Evolutionary conservation across 37 sponge, comb jelly and placozoan genomes (phyloP), one percentile per base, ranked within the genome.

Genomic region (Agelas oroides): DNA sequence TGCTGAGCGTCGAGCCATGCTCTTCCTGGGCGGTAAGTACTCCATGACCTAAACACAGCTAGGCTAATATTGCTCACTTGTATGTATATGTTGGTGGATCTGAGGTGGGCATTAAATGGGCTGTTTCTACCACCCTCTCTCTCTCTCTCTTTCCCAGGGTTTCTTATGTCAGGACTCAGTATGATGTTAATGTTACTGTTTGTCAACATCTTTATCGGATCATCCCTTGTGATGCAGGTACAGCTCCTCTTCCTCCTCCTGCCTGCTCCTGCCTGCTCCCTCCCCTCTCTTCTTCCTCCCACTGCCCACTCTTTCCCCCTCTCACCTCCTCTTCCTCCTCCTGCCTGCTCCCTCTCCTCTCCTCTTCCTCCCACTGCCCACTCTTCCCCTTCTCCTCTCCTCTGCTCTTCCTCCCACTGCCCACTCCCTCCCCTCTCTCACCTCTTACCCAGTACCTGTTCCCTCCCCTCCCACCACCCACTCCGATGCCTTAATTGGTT

Each of bases 21-120:
- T 98, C 39, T 98, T 87, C 75, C 89, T 98, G 21, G 98, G 96
- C 73, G 97, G 96, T 94, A 57, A 77, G 68, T 5, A 28, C 27
- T 11, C 5, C 5, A 2, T 70, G 71, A 30, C 18, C n/a, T n/a
- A n/a, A n/a, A n/a, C n/a, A n/a, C n/a, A n/a, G n/a, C n/a, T n/a
- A n/a, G n/a, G n/a, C n/a, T n/a, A n/a, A n/a, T n/a, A 21, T 16
- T 71, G 73, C n/a, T 18, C 25, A 24, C 46, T 14, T 71, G 73
- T 71, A 21, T 15, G n/a, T 71, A 40, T 71, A 24, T 71, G 40
- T 34, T 16, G n/a, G n/a, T n/a, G n/a, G n/a, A n/a, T n/a, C n/a
- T 21, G 59, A 21, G 20, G 59, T 20, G 20, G 17, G 17, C 20
- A 17, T 20, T 58, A 21, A 20, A 17, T n/a, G n/a, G n/a, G n/a